These are phyloP conservation scores for Helostoma temminkii DNA, from an alignment of 2,797 vertebrate species.

Conservation along the genomic window DNA sequence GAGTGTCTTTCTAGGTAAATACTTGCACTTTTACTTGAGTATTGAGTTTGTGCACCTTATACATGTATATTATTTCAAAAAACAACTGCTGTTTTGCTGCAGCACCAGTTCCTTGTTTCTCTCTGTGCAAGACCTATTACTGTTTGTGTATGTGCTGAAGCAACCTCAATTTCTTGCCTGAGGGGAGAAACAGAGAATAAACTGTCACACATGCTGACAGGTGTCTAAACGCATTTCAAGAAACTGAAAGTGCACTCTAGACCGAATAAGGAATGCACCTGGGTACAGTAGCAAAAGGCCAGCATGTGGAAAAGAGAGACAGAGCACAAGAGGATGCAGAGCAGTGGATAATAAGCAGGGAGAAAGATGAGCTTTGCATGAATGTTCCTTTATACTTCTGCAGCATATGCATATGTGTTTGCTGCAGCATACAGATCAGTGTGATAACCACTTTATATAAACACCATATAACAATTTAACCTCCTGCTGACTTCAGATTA, in stretches of 20 bases:
- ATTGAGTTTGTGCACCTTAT: too few species aligned
- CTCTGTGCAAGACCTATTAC: not conserved
- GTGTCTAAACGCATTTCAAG: conserved; percentile 64
- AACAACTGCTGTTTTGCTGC: not conserved
- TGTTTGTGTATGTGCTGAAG: conserved; percentile 26
- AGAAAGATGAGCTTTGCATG: not conserved
- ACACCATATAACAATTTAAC: not conserved
- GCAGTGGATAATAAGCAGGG: conserved; percentile 1
- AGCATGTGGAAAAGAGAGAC: conserved; percentile 6
- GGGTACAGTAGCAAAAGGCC: conserved; percentile 60
- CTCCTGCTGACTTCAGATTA: conserved; percentile 4
- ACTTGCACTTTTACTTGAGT: too few species aligned
- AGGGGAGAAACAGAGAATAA: conserved; percentile 27
- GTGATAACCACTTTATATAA: not conserved
- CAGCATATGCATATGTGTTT: not conserved
- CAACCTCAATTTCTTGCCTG: conserved; percentile 18
- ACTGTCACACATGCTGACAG: conserved; percentile 62
- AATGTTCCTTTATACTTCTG: not conserved
- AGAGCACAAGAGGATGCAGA: not conserved
- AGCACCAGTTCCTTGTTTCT: conserved; percentile 1
- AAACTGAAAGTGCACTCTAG: conserved; percentile 34
- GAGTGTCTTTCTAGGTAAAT: too few species aligned
- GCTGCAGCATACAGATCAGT: not conserved
- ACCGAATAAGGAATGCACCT: conserved; percentile 55
- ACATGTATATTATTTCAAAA: conserved; percentile 1